Conservation (phyloP, 2,888 invertebrate species). For the Eupelmus urozonus region DNA sequence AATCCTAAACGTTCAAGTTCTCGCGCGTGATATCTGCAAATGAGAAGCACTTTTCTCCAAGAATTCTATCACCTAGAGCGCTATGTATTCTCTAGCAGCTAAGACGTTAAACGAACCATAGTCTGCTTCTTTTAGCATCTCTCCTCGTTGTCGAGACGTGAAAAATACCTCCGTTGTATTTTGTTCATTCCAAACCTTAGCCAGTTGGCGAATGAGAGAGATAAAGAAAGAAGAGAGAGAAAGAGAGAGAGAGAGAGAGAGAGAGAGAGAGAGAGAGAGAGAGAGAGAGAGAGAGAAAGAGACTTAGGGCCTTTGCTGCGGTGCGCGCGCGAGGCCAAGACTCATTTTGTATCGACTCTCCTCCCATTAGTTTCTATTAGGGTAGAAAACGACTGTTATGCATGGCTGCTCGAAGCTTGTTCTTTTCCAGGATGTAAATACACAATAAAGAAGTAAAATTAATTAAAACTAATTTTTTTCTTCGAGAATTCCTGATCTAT, state of each 20-base stretch:
- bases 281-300: no score
- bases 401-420: neutral
- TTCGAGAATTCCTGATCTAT: no score
- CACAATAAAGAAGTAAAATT: no score
- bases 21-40: conserved; percentile 63
- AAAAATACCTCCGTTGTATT: conserved; percentile 65
- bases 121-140: conserved; percentile 26
- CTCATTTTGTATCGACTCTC: conserved; percentile 38
- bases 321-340: neutral
- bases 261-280: no score
- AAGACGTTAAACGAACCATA: conserved; percentile 65
- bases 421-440: no score
- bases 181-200: neutral
- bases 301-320: neutral
- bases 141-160: conserved; percentile 62
- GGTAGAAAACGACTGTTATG: conserved; percentile 15
- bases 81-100: conserved; percentile 19
- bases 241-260: no score
- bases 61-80: conserved; percentile 60
- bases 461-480: no score
- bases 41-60: conserved; percentile 67
- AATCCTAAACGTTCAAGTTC: neutral
- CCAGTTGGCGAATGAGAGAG: conserved; percentile 22
- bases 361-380: conserved; percentile 32
- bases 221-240: no score